Percentiles rank a stretch among this genome's conserved stretches.
Conservation (phyloP, 1,140 invertebrate genomes). For the Protaetia brevitarsis region DNA sequence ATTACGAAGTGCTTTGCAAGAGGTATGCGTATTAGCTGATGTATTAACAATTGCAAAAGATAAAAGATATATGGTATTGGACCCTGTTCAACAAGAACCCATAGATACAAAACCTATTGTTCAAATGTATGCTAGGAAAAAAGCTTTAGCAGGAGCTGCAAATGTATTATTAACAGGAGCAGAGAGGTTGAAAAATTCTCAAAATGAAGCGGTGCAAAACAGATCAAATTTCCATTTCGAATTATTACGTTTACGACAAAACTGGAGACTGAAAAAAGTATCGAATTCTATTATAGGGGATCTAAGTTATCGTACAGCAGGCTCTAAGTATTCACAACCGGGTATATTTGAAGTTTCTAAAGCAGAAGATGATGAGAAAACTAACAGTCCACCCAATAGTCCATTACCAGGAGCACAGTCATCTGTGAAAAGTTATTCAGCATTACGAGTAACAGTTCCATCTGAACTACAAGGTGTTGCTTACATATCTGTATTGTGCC, state of each 20-base stretch:
- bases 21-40: slow-evolving; percentile 90
- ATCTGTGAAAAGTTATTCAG: slow-evolving; percentile 64
- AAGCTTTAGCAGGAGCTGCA: slow-evolving; percentile 80
- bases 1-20: slow-evolving; percentile 79
- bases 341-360: slow-evolving; percentile 97
- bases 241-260: slow-evolving; percentile 81
- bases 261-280: slow-evolving; percentile 94
- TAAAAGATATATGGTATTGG: slow-evolving; percentile 90
- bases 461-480: slow-evolving; percentile 92
- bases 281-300: slow-evolving; percentile 94
- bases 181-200: slow-evolving; percentile 77
- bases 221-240: slow-evolving; percentile 91
- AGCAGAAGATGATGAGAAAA: slow-evolving; percentile 76
- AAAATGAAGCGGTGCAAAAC: slow-evolving; percentile 72
- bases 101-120: slow-evolving; percentile 81
- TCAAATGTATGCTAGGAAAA: slow-evolving; percentile 89
- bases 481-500: slow-evolving; percentile 91
- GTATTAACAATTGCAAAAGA: slow-evolving; percentile 90
- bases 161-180: slow-evolving; percentile 77
- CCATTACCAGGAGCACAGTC: slow-evolving; percentile 49
- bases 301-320: slow-evolving; percentile 89
- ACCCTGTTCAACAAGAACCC: slow-evolving; percentile 84
- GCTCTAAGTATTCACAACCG: slow-evolving; percentile 88
- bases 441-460: slow-evolving; percentile 86
- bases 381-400: slow-evolving; percentile 54